Evolutionary conservation across 2,113 vertebrate genomes (phyloP).

Genomic region (Hippocampus barbouri): DNA sequence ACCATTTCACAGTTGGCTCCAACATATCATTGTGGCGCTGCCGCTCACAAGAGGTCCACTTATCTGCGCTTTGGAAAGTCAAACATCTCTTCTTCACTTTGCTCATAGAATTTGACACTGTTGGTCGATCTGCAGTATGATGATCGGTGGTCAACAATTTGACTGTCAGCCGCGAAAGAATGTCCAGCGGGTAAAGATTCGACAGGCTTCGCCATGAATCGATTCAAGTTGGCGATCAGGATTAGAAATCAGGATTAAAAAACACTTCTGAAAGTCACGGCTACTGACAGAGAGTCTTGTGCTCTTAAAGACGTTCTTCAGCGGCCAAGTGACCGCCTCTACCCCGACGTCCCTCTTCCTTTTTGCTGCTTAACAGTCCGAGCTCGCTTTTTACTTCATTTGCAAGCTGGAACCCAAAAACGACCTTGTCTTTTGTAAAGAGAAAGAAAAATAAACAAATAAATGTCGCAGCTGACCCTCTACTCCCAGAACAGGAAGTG

Average conservation of each 20-base stretch:
- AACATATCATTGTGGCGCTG: background rate
- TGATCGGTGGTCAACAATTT: background rate
- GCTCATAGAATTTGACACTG: background rate
- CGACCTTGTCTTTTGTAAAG: constrained; percentile 20
- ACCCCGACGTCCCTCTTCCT: background rate
- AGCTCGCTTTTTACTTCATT: background rate
- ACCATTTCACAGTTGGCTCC: constrained; percentile 3
- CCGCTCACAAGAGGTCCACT: background rate
- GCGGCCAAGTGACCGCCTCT: background rate
- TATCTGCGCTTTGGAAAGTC: constrained; percentile 1
- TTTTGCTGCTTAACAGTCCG: background rate
- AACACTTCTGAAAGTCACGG: no score
- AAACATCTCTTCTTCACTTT: background rate
- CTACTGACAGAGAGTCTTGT: no score
- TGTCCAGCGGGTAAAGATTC: background rate
- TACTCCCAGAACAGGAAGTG: constrained; percentile 15
- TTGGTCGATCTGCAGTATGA: background rate
- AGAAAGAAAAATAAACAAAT: constrained; percentile 6
- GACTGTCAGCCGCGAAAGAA: background rate
- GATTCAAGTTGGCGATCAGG: no score
- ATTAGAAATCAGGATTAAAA: no score
- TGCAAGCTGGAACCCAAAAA: background rate
- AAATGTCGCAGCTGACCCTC: constrained; percentile 14
- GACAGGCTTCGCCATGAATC: no score
- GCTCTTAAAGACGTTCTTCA: background rate